Percentiles rank a stretch among this genome's conserved stretches.
Conservation (phyloP, 2,113 vertebrate genomes). For the Neoarius graeffei region DNA sequence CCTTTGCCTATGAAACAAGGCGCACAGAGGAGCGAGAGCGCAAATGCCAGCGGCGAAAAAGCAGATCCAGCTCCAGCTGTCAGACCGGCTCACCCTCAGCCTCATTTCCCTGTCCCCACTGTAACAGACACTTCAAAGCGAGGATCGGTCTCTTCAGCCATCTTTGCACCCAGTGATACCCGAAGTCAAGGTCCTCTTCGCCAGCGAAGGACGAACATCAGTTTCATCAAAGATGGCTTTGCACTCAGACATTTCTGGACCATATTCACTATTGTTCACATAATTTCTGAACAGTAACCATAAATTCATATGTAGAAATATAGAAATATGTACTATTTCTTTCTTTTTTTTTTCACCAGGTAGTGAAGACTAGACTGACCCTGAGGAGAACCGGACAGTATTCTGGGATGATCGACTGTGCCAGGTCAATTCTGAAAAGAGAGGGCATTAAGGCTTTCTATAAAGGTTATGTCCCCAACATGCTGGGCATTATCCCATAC, state of each 20-base stretch:
- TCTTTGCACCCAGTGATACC: too few relatives aligned
- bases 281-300: background rate
- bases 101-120: too few relatives aligned
- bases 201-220: too few relatives aligned
- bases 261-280: background rate
- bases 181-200: too few relatives aligned
- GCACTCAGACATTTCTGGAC: background rate
- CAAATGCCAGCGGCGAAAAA: too few relatives aligned
- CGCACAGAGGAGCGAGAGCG: too few relatives aligned
- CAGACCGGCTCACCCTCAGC: too few relatives aligned
- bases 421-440: slow-evolving; percentile 84
- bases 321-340: background rate
- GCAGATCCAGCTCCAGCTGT: too few relatives aligned
- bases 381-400: slow-evolving; percentile 92
- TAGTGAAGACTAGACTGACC: slow-evolving; percentile 91
- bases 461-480: slow-evolving; percentile 91
- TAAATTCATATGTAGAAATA: background rate
- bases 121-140: too few relatives aligned
- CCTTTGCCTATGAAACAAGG: too few relatives aligned
- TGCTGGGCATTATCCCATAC: slow-evolving; percentile 92
- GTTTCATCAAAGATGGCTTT: background rate
- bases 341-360: slow-evolving; percentile 65
- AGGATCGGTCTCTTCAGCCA: too few relatives aligned
- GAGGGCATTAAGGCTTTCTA: slow-evolving; percentile 89
- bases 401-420: slow-evolving; percentile 87